phyloP scores from a whole-genome alignment of 2,888 invertebrate species.

The Hemicrepidius hirtus region DNA sequence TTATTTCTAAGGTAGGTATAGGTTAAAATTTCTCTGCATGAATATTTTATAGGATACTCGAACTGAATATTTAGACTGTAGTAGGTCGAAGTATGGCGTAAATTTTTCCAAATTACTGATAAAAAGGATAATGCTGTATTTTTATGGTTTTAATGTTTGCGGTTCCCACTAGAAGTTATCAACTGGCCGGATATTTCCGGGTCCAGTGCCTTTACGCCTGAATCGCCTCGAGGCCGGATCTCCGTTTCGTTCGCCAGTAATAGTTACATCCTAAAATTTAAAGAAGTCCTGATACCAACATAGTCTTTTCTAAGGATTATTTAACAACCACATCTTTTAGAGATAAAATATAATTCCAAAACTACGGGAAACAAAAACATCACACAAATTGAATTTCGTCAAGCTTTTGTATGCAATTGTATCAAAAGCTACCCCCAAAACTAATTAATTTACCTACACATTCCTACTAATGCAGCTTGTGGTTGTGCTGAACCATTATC shows the following conservation, averaged over 20 bases:
- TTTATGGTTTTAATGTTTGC: background rate
- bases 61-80: background rate
- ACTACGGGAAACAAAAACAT: too few relatives aligned
- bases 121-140: conserved; percentile 4
- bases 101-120: background rate
- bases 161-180: background rate
- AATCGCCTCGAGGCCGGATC: conserved; percentile 1
- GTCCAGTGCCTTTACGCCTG: background rate
- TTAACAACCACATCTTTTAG: too few relatives aligned
- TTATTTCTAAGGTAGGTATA: too few relatives aligned
- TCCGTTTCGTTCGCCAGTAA: background rate
- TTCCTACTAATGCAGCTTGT: too few relatives aligned
- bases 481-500: too few relatives aligned
- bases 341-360: too few relatives aligned
- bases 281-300: background rate
- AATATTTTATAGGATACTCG: too few relatives aligned
- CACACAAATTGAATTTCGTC: too few relatives aligned
- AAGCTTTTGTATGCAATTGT: too few relatives aligned
- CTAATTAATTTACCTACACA: too few relatives aligned
- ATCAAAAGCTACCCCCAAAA: too few relatives aligned
- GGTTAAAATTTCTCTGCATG: too few relatives aligned
- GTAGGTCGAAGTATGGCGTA: background rate
- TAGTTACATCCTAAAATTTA: conserved; percentile 13
- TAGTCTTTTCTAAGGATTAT: background rate
- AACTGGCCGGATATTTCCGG: conserved; percentile 7